phyloP scores from a whole-genome alignment of 1,140 invertebrate genomes.

The roundworm (Caenorhabditis elegans) region DNA sequence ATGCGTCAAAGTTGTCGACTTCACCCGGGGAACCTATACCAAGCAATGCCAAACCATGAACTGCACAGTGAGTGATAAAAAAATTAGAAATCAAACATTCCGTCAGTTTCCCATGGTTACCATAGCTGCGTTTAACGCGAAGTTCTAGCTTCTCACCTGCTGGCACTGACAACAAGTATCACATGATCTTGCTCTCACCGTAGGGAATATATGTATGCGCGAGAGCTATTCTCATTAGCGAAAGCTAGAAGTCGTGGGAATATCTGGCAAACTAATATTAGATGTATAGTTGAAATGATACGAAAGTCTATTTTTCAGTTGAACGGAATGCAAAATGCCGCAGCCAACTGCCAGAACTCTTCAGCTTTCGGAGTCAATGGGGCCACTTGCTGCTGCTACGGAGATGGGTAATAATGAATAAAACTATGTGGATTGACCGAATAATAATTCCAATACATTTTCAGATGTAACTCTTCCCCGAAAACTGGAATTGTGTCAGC shows the following conservation, averaged over 20 bases:
- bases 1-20: neutral
- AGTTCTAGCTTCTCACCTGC: neutral
- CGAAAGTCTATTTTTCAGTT: no score
- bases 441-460: neutral
- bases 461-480: constrained; percentile 11
- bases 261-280: no score
- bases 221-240: neutral
- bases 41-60: constrained; percentile 19
- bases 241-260: constrained; percentile 6
- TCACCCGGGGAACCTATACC: constrained; percentile 1
- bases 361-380: neutral
- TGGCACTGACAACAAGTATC: neutral
- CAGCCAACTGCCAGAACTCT: neutral
- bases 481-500: neutral
- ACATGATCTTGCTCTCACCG: neutral
- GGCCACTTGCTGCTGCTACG: constrained; percentile 23
- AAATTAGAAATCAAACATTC: neutral
- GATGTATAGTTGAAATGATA: no score
- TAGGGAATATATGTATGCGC: no score
- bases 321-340: neutral
- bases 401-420: neutral
- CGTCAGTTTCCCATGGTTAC: neutral
- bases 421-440: neutral
- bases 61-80: neutral
- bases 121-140: neutral